Percentiles rank a stretch among this genome's conserved stretches.
Conservation (phyloP, 2,888 invertebrate species). For the Eupithecia subumbrata region DNA sequence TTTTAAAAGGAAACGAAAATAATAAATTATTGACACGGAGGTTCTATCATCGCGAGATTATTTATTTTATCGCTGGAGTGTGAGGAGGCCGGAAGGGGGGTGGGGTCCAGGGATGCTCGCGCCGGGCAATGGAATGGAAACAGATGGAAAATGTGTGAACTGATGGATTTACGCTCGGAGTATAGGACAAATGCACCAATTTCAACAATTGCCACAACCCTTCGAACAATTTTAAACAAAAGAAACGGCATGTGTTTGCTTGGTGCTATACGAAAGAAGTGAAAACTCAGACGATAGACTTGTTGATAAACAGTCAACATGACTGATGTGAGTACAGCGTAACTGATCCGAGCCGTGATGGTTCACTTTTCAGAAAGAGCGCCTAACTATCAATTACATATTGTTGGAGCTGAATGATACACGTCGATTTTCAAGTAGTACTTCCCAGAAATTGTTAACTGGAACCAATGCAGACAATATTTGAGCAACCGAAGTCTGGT, state of each 20-base stretch:
- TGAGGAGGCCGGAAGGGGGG: conserved; percentile 36
- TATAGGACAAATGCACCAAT: background rate
- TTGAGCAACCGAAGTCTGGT: background rate
- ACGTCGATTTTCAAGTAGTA: background rate
- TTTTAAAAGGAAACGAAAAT: conserved; percentile 77
- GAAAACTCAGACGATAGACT: background rate
- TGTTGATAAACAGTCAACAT: background rate
- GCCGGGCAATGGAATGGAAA: conserved; percentile 68
- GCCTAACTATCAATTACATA: background rate
- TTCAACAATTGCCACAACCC: background rate
- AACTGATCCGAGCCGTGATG: background rate
- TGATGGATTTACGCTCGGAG: conserved; percentile 53
- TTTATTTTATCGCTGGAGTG: conserved; percentile 61
- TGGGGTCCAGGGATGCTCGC: conserved; percentile 52
- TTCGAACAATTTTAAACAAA: background rate
- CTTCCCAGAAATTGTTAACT: background rate
- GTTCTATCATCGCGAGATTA: conserved; percentile 66
- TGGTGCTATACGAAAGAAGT: background rate
- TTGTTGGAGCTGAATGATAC: background rate
- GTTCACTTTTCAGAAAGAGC: background rate
- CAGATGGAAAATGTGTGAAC: conserved; percentile 64
- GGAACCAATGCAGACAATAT: background rate
- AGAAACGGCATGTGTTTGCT: background rate
- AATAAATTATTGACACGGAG: conserved; percentile 79
- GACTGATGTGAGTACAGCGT: background rate